Base-by-base conservation (phyloP, 2,797 vertebrate genomes). In the Rhinogobio ventralis region DNA sequence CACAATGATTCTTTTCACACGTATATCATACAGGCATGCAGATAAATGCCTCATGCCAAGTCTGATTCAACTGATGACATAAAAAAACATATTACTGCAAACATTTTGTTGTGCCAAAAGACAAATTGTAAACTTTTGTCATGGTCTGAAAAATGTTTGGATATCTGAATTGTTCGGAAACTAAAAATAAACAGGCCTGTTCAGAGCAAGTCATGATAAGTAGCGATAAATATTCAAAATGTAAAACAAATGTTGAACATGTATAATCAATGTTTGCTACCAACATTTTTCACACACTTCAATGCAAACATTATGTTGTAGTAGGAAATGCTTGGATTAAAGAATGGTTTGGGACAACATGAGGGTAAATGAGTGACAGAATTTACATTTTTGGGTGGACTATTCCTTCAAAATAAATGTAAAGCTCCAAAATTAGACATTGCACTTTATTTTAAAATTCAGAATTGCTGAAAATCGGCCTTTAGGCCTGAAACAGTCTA, bases 1-100 rank as follows among this genome's bases (percentile, higher is more conserved):
- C 28, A 75, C 20, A 51, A 66, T 75, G 42, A 66, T 53, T 83
- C 3, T 75, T 36, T 83, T 83, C 14, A 74, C 67, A 71, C n/a
- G 23, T 62, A 28, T 30, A 62, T n/a, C 51, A 62, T 55, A n/a
- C 30, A 62, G 14, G 8, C n/a, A 46, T 55, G 17, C 19, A 8
- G n/a, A 60, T 10, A 30, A 49, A 23, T 3, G 11, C 25, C 15
- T 64, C 9, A 4, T 23, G 11, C 9, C 19, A 67, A 67, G 19
- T 66, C 11, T 23, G 42, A 79, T 66, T 33, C 46, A 49, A 66
- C 17, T 17, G 15, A 46, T 66, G 57, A 64, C 25, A 42, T 8
- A 15, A 55, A 53, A n/a, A 57, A n/a, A 28, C 6, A 25, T 3
- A 7, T 45, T 53, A 53, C 30, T 53, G 4, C 45, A 45, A 79